Percentiles rank a stretch among this genome's conserved stretches.
Evolutionary conservation across 1,140 invertebrate species (phyloP).

Genomic region (Tetragonula clypearis): DNA sequence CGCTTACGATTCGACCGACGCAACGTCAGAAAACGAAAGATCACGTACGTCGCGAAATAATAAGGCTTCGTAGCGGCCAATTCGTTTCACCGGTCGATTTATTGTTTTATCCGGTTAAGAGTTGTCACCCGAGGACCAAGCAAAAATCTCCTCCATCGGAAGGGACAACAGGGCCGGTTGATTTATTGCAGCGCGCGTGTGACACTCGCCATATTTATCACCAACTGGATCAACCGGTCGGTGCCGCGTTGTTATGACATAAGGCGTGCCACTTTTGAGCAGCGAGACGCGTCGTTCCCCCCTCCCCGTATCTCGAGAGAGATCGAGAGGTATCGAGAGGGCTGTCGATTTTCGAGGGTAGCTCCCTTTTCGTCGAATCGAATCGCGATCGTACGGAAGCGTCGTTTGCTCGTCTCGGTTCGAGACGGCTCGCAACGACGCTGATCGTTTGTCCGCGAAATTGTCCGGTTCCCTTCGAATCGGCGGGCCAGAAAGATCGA

Average conservation of each 20-base stretch:
- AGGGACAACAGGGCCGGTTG: constrained; percentile 37
- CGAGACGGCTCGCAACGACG: too few species aligned
- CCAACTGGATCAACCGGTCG: constrained; percentile 43
- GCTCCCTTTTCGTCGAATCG: too few species aligned
- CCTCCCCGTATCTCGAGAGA: background rate
- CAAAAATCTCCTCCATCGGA: constrained; percentile 53
- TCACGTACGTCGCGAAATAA: background rate
- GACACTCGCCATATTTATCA: constrained; percentile 51
- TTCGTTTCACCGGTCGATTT: constrained; percentile 30
- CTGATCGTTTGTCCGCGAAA: constrained; percentile 45
- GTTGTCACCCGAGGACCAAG: constrained; percentile 30
- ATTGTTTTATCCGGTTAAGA: constrained; percentile 37
- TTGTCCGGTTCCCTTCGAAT: constrained; percentile 36
- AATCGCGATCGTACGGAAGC: background rate
- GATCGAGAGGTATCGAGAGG: constrained; percentile 36
- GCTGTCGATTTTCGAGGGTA: constrained; percentile 23
- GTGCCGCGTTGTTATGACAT: constrained; percentile 38
- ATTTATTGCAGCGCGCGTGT: constrained; percentile 43
- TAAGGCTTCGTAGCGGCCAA: constrained; percentile 15
- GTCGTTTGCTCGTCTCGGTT: background rate
- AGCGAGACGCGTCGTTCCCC: background rate
- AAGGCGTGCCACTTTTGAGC: constrained; percentile 42
- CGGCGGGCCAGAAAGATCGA: constrained; percentile 21
- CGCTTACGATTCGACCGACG: background rate
- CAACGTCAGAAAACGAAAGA: too few species aligned